Evolutionary conservation across 2,113 vertebrate genomes (phyloP).

Genomic region (Salvelinus fontinalis): DNA sequence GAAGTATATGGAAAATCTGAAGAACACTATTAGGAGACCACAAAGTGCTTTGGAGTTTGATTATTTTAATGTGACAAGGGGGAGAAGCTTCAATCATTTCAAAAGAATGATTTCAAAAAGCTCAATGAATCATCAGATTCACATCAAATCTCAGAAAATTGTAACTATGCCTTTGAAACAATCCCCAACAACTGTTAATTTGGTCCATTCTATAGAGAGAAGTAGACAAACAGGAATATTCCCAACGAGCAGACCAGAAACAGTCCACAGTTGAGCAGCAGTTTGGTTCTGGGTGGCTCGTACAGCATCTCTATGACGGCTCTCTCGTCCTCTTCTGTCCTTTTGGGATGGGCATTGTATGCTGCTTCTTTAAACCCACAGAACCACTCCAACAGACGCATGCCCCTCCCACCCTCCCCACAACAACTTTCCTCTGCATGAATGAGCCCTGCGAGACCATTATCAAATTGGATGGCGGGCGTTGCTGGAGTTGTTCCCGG

Average conservation of each 20-base stretch:
- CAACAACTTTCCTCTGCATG: conserved; percentile 69
- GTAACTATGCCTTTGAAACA: conserved; percentile 32
- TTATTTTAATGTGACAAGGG: conserved; percentile 12
- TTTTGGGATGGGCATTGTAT: conserved; percentile 66
- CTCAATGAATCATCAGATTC: conserved; percentile 33
- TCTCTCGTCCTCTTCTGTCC: conserved; percentile 76
- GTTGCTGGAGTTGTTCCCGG: conserved; percentile 80
- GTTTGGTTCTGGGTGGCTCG: conserved; percentile 85
- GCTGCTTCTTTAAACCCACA: conserved; percentile 80
- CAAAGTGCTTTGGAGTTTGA: conserved; percentile 12
- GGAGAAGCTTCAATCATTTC: conserved; percentile 42
- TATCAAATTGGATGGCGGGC: conserved; percentile 77
- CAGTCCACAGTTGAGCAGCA: conserved; percentile 86
- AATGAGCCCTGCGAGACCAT: conserved; percentile 76
- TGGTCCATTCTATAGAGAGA: conserved; percentile 81
- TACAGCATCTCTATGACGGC: conserved; percentile 87
- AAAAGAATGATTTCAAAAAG: conserved; percentile 49
- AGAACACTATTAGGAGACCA: background rate
- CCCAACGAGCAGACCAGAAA: conserved; percentile 86
- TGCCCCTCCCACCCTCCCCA: conserved; percentile 56
- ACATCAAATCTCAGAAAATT: conserved; percentile 46
- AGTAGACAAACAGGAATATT: conserved; percentile 96
- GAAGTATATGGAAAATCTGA: background rate
- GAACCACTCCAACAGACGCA: conserved; percentile 83
- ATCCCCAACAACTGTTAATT: background rate